phyloP scores from a whole-genome alignment of 2,888 invertebrate genomes.

The Drosophila percnosoma region DNA sequence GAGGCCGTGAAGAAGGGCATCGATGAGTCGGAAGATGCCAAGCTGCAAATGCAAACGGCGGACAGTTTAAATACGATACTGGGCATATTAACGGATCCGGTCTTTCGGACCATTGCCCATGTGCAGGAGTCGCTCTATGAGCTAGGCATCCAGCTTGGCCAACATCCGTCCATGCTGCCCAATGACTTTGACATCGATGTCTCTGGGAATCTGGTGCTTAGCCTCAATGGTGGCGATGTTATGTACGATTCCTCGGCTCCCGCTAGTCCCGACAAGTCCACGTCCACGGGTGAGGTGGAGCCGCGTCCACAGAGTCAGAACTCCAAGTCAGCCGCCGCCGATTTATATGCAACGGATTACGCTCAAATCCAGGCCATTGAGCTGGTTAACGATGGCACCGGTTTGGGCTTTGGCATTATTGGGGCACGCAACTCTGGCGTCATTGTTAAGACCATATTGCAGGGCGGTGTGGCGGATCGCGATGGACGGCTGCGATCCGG shows the following conservation, averaged over 20 bases:
- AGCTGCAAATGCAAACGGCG: conserved; percentile 89
- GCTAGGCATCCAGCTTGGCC: conserved; percentile 93
- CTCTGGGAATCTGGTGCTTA: conserved; percentile 90
- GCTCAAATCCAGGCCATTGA: conserved; percentile 99
- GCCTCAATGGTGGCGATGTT: conserved; percentile 87
- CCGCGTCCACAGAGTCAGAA: conserved; percentile 87
- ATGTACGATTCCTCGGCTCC: conserved; percentile 86
- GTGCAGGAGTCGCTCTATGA: conserved; percentile 96
- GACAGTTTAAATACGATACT: conserved; percentile 93
- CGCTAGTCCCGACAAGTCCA: conserved; percentile 87
- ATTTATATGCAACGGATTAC: conserved; percentile 94
- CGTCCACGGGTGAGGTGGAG: conserved; percentile 82
- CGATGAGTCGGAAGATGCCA: conserved; percentile 93
- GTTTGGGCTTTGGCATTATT: conserved; percentile 99
- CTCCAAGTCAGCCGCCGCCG: conserved; percentile 87
- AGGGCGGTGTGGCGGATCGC: conserved; percentile 98
- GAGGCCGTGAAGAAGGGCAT: conserved; percentile 95
- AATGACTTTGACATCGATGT: conserved; percentile 96
- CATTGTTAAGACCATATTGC: conserved; percentile 99
- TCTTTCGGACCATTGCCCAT: conserved; percentile 94
- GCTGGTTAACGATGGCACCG: conserved; percentile 98
- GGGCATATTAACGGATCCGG: conserved; percentile 94
- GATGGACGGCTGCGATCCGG: conserved; percentile 98
- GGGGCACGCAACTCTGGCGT: conserved; percentile 98
- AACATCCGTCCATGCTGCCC: conserved; percentile 96